These are phyloP conservation scores for Phyllostomus discolor DNA, from an alignment of 2,113 vertebrate genomes.

Conservation along the genomic window DNA sequence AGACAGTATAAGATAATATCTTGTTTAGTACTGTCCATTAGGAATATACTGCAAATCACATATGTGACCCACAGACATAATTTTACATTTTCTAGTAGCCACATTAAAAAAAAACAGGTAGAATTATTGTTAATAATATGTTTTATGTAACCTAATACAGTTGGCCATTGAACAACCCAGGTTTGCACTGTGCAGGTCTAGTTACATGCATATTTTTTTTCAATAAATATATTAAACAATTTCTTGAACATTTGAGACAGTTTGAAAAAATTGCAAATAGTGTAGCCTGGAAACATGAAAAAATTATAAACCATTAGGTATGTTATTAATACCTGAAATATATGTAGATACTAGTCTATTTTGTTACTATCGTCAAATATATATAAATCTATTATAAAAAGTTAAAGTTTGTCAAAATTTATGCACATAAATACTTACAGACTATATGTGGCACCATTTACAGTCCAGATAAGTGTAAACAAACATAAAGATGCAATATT, in stretches of 20 bases:
- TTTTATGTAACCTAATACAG: neutral
- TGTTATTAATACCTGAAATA: neutral
- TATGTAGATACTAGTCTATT: neutral
- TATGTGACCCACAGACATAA: neutral
- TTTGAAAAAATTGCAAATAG: neutral
- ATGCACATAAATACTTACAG: neutral
- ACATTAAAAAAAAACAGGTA: neutral
- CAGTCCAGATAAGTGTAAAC: neutral
- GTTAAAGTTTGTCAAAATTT: neutral
- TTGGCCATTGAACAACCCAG: neutral
- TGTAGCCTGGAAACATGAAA: neutral
- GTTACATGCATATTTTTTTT: neutral
- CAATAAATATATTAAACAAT: neutral
- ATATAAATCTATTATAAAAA: neutral
- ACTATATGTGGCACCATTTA: neutral
- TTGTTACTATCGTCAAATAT: neutral
- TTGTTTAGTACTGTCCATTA: neutral
- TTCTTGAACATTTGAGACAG: neutral
- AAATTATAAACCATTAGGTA: neutral
- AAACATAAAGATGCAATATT: neutral
- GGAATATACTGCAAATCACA: neutral
- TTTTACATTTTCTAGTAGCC: neutral
- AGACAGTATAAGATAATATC: neutral
- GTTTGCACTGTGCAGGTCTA: neutral
- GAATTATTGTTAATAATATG: neutral